These are phyloP conservation scores for Folsomia candida DNA, from an alignment of 2,888 invertebrate species.

Conservation along the genomic window DNA sequence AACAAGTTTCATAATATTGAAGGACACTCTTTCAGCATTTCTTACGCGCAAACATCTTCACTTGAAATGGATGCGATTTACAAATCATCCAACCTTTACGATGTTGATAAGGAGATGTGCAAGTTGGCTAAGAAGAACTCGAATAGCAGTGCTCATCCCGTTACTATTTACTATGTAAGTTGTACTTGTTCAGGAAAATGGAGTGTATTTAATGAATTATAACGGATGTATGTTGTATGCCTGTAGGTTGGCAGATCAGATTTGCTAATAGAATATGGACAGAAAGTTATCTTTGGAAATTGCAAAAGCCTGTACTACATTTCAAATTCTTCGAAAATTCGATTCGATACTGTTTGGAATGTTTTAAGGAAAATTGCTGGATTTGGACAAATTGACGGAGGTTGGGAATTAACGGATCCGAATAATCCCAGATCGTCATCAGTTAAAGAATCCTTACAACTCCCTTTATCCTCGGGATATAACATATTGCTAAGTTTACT, in stretches of 20 bases:
- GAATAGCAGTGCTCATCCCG: background rate
- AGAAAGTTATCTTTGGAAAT: slow-evolving; percentile 46
- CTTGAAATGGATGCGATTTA: slow-evolving; percentile 41
- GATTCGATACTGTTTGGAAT: slow-evolving; percentile 22
- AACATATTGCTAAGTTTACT: slow-evolving; percentile 79
- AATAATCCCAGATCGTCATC: background rate
- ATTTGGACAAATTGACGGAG: slow-evolving; percentile 17
- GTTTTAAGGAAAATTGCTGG: slow-evolving; percentile 29
- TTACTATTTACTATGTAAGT: slow-evolving; percentile 41
- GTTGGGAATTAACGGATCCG: background rate
- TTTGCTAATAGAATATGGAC: slow-evolving; percentile 39
- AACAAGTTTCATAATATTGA: slow-evolving; percentile 9
- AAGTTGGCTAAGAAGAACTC: background rate
- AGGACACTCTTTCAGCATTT: slow-evolving; percentile 28
- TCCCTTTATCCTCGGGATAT: slow-evolving; percentile 64
- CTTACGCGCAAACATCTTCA: slow-evolving; percentile 21
- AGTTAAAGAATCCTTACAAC: slow-evolving; percentile 51
- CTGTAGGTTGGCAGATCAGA: slow-evolving; percentile 46
- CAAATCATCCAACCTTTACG: slow-evolving; percentile 36
- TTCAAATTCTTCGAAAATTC: slow-evolving; percentile 37
- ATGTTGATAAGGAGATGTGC: slow-evolving; percentile 40
- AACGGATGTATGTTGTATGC: background rate
- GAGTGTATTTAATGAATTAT: background rate
- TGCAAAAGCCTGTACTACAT: slow-evolving; percentile 44
- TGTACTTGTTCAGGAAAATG: background rate